Percentiles rank a stretch among this genome's conserved stretches.
These are phyloP conservation scores for Tachysurus vachellii DNA, from an alignment of 2,113 vertebrate genomes.

Conservation along the genomic window DNA sequence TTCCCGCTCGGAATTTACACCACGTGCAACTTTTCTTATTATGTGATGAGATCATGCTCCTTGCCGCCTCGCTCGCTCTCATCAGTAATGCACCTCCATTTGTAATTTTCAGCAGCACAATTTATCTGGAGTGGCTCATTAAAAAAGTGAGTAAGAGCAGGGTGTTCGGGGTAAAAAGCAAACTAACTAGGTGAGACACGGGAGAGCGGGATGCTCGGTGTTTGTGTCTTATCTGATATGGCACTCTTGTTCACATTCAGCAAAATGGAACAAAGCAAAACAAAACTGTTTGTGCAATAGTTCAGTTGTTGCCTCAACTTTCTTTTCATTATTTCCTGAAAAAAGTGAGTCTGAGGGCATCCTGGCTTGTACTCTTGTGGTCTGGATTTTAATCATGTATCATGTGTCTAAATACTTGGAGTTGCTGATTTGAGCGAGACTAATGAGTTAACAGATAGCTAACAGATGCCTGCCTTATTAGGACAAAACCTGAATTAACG, in stretches of 20 bases:
- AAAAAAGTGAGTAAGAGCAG: constrained; percentile 34
- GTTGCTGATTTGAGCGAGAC: neutral
- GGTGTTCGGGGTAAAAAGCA: neutral
- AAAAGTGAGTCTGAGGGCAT: neutral
- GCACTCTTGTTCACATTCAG: constrained; percentile 21
- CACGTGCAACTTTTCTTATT: neutral
- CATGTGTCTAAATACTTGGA: neutral
- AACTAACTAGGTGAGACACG: constrained; percentile 9
- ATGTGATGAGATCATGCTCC: constrained; percentile 28
- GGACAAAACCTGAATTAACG: neutral
- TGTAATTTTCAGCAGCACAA: constrained; percentile 44
- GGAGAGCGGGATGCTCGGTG: neutral
- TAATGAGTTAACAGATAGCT: neutral
- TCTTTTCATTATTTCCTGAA: neutral
- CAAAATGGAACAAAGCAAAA: constrained; percentile 33
- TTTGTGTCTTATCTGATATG: constrained; percentile 23
- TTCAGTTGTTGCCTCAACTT: neutral
- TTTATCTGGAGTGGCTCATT: constrained; percentile 41
- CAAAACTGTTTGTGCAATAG: constrained; percentile 3
- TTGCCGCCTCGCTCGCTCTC: constrained; percentile 14
- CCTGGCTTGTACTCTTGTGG: neutral
- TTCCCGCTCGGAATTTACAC: constrained; percentile 20
- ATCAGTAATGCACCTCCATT: constrained; percentile 23
- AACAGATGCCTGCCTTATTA: neutral
- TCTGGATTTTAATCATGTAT: neutral